Base-by-base conservation (phyloP, 2,888 invertebrate genomes). In the Argyresthia albistria region DNA sequence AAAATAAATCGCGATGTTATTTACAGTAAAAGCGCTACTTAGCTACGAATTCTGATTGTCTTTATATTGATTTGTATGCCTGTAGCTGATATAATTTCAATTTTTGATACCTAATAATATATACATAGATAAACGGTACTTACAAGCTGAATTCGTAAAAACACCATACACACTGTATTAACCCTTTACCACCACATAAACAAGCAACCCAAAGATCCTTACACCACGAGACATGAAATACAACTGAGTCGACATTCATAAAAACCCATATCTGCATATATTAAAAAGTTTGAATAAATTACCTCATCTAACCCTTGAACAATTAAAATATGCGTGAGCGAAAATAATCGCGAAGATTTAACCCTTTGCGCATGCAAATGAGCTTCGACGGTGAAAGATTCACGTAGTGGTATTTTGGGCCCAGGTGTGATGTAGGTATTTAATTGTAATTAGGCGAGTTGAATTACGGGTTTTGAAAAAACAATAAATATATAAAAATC, bases 281-380 rank as follows among this genome's bases (percentile, higher is more conserved):
- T 77, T 72, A 62, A 67, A 69, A 73, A 73, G 25, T 67, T 60
- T 62, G 82, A 76, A 83, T 78, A 83, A 67, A 81, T 84, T 83
- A 79, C 35, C n/a, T 39, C 59, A 59, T 56, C 60, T 64, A 67
- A 83, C 86, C 87, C 87, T 79, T 83, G 83, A 79, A 87, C 83
- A 87, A 87, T 87, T 87, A 87, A 86, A 83, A 82, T 82, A 83
- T 80, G 80, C 84, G 84, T 78, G 82, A 77, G 79, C 72, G 69
- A 75, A 80, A 81, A 86, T 81, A 82, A 77, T 81, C 80, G 76
- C 70, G 71, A 81, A 77, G 82, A 80, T 69, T 84, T 83, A 84
- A 84, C 86, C 87, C 87, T 80, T 77, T 70, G 70, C 66, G 37
- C 45, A 86, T 87, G 86, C 83, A 81, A 84, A 87, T 84, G 65